Percentiles rank a stretch among this genome's conserved stretches.
phyloP scores from a whole-genome alignment of 2,797 vertebrate species.

The Vireo griseus region DNA sequence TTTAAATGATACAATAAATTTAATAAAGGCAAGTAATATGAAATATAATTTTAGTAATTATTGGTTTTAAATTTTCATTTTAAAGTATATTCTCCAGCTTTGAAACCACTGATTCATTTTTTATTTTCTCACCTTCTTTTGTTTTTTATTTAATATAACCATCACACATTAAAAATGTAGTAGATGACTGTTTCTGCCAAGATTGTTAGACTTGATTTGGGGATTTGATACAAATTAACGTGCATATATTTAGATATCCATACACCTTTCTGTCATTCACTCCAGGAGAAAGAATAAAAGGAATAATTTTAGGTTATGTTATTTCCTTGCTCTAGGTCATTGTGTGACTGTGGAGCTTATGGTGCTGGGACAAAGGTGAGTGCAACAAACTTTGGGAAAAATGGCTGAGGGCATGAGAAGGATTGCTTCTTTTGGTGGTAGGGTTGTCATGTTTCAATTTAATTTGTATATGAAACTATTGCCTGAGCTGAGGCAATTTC shows the following conservation, averaged over 20 bases:
- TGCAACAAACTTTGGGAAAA: background rate
- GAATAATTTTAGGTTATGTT: background rate
- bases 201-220: background rate
- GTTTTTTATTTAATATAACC: background rate
- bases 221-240: background rate
- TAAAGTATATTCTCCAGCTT: background rate
- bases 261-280: background rate
- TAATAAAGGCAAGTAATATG: background rate
- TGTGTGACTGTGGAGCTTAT: background rate
- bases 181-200: background rate
- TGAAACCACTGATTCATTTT: background rate
- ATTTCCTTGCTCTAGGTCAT: background rate
- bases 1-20: background rate
- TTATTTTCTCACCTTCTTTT: background rate
- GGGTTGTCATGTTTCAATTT: background rate
- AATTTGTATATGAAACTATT: background rate
- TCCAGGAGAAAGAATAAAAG: background rate
- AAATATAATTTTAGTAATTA: background rate
- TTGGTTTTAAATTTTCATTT: accelerated
- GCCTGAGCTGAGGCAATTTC: background rate
- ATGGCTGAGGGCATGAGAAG: background rate
- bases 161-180: background rate
- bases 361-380: background rate
- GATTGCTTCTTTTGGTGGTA: background rate
- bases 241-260: background rate